Base-by-base conservation (phyloP, 2,113 vertebrate species). In the Diadophis punctatus region DNA sequence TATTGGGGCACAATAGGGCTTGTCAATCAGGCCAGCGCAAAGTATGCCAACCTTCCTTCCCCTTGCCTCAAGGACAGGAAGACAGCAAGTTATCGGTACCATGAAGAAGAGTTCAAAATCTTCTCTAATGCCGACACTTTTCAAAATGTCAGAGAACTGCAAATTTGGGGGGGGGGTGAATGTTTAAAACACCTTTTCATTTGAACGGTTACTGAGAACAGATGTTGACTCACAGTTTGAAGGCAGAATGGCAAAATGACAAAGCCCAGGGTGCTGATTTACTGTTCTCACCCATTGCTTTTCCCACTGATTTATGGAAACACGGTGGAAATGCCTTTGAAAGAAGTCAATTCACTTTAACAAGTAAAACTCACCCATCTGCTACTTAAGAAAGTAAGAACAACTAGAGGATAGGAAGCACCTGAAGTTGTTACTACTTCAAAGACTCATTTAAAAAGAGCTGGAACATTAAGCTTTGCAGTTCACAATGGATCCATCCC, bases 311-410 rank as follows among this genome's bases (percentile, higher is more conserved):
- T 89, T 95, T 92, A 95, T 53, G 86, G 49, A 89, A n/a, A 52
- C 87, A 39, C 60, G 51, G 43, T 56, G 63, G 52, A 95, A 96
- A 95, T 91, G 56, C 30, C 86, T 95, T 74, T 94, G 91, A 91
- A 96, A 93, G 39, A 92, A 89, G 23, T n/a, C 91, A 91, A 23
- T 92, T 93, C 52, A 86, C 89, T 91, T 94, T 95, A 93, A 90
- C 88, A 92, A 52, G 89, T 86, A 94, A 91, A 88, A 93, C 87
- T 93, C 92, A 93, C 84, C 94, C 9, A 90, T 95, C 89, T 94
- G 94, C 92, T 68, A 93, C 74, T 91, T 88, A 89, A 39, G 46
- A 53, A 20, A 86, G 48, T 60, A 80, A 95, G 2, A 93, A 49
- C 60, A 10, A 96, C 18, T 20, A 92, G 87, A 92, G 74, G 55